Percentiles rank a stretch among this genome's conserved stretches.
Evolutionary conservation across 2,888 invertebrate genomes (phyloP).

Genomic region (Meteorus cinctellus): DNA sequence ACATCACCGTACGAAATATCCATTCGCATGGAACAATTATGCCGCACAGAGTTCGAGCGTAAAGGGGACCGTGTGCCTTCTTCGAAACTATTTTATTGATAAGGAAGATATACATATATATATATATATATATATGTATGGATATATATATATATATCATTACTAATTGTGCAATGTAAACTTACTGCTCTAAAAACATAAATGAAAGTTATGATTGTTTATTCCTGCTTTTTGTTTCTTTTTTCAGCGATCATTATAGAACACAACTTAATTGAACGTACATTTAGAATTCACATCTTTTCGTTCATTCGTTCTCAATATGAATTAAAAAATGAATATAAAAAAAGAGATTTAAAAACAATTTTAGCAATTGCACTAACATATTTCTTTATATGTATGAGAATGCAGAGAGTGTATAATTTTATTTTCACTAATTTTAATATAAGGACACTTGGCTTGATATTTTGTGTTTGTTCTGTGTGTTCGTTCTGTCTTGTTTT

Average conservation of each 20-base stretch:
- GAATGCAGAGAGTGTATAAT: constrained; percentile 11
- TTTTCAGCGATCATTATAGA: not conserved
- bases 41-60: constrained; percentile 70
- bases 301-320: no score
- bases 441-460: constrained; percentile 49
- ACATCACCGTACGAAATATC: constrained; percentile 68
- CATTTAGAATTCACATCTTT: no score
- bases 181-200: constrained; percentile 18
- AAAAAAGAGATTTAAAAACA: no score
- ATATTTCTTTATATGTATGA: not conserved
- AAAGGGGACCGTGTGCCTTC: constrained; percentile 74
- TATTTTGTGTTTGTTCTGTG: constrained; percentile 7
- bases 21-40: constrained; percentile 63
- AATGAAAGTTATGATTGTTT: constrained; percentile 23
- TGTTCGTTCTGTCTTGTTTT: constrained; percentile 19
- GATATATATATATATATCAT: not conserved
- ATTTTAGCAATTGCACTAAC: no score
- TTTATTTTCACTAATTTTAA: constrained; percentile 28
- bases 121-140: constrained; percentile 43
- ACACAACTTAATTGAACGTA: no score
- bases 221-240: constrained; percentile 21
- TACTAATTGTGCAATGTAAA: constrained; percentile 19
- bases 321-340: no score
- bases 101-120: constrained; percentile 28
- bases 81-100: constrained; percentile 40